Conservation (phyloP, 2,888 invertebrate genomes). For the Holacanthella duospinosa region DNA sequence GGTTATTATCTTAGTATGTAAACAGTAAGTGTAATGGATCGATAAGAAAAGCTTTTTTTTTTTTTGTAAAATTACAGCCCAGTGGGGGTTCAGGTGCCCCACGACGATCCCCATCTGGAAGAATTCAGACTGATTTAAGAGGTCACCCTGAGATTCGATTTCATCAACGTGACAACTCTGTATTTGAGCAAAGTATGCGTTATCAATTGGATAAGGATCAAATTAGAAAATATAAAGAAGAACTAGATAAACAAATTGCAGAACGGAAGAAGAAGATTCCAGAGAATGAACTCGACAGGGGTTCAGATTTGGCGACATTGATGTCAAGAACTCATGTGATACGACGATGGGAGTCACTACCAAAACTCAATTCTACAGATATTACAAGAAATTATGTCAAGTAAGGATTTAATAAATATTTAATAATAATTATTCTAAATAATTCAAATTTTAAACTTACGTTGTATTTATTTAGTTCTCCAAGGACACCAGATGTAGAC, state of each 20-base stretch:
- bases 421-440: not conserved
- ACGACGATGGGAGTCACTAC: constrained; percentile 9
- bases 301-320: constrained; percentile 7
- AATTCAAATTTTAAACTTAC: not conserved
- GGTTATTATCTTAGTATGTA: too few species aligned
- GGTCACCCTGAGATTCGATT: constrained; percentile 12
- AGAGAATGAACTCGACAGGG: not conserved
- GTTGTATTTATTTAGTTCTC: constrained; percentile 7
- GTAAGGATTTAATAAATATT: not conserved
- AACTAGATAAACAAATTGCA: constrained; percentile 9
- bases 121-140: constrained; percentile 8
- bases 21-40: not conserved
- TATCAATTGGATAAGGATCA: constrained; percentile 9
- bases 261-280: not conserved
- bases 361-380: constrained; percentile 10
- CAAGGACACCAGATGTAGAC: constrained; percentile 6
- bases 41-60: not conserved
- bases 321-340: constrained; percentile 1
- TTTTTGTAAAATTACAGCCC: not conserved
- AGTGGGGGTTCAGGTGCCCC: constrained; percentile 8
- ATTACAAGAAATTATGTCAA: constrained; percentile 5
- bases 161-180: constrained; percentile 8
- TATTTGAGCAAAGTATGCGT: constrained; percentile 8
- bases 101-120: constrained; percentile 2
- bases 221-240: constrained; percentile 4